Percentiles rank a stretch among this genome's conserved stretches.
Conservation (phyloP, 64 coral and sea anemone species). For the Pocillopora damicornis region DNA sequence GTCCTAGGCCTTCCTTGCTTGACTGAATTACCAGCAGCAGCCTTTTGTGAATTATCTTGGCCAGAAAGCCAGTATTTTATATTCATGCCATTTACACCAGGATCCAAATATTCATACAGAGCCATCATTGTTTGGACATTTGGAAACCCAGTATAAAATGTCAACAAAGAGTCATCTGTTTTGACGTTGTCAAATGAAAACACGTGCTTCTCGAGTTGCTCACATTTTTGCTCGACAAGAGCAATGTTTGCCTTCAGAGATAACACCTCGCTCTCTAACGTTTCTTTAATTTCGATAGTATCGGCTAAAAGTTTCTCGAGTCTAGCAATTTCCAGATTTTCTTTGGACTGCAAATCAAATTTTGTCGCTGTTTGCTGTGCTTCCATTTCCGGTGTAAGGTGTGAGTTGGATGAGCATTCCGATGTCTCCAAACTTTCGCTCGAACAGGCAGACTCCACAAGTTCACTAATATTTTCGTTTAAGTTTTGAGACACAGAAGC, state of each 20-base stretch:
- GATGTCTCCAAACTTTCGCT: not conserved
- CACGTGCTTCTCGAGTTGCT: not conserved
- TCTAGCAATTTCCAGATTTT: not conserved
- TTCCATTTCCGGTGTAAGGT: not conserved
- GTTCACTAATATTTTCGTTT: not conserved
- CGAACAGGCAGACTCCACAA: not conserved
- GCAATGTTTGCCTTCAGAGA: not conserved
- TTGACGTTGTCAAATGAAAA: slow-evolving; percentile 13
- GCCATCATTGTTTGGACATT: not conserved
- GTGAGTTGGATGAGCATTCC: not conserved
- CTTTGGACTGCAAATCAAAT: not conserved
- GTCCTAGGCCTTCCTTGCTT: slow-evolving; percentile 29
- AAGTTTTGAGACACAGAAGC: not conserved
- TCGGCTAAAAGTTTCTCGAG: not conserved
- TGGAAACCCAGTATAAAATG: slow-evolving; percentile 24
- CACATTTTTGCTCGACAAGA: slow-evolving; percentile 8
- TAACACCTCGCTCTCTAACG: not conserved
- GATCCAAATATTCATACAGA: slow-evolving; percentile 9
- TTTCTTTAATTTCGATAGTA: slow-evolving; percentile 10
- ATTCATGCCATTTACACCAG: slow-evolving; percentile 9
- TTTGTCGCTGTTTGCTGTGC: not conserved
- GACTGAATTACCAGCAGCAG: not conserved
- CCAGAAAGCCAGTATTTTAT: slow-evolving; percentile 11
- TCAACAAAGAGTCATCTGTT: slow-evolving; percentile 8
- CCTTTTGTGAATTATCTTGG: not conserved